Percentiles rank a stretch among this genome's conserved stretches.
Conservation (phyloP, 2,113 vertebrate species). For the Orthochromis indermauri region DNA sequence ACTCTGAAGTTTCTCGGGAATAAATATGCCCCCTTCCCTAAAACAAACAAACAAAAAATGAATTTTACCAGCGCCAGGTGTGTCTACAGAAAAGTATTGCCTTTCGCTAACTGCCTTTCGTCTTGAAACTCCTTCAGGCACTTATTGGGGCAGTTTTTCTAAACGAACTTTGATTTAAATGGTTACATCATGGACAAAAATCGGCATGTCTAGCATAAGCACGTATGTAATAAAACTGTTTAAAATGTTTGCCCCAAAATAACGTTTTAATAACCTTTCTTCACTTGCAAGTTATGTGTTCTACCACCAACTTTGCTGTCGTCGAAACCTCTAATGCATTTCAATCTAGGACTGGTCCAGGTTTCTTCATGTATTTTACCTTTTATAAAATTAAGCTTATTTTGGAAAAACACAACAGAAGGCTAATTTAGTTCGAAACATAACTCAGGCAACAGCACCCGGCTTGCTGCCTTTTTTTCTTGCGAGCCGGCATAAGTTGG, state of each 20-base stretch:
- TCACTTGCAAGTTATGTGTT: background rate
- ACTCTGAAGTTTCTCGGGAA: background rate
- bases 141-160: background rate
- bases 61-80: background rate
- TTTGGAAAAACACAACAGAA: background rate
- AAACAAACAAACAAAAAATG: background rate
- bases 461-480: background rate
- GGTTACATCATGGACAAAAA: background rate
- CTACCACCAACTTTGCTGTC: background rate
- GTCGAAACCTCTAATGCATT: background rate
- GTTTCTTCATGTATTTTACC: background rate
- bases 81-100: background rate
- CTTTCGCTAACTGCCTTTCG: background rate
- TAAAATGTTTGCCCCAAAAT: background rate
- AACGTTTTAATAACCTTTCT: background rate
- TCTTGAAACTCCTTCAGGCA: background rate
- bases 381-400: background rate
- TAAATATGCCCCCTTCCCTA: background rate
- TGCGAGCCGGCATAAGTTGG: fast-evolving
- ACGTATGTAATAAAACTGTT: background rate
- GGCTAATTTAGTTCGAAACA: background rate
- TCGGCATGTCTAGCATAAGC: background rate
- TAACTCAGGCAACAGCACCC: background rate
- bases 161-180: background rate
- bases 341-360: background rate